Evolutionary conservation across 2,113 vertebrate genomes (phyloP).

Genomic region (Taurulus bubalis): DNA sequence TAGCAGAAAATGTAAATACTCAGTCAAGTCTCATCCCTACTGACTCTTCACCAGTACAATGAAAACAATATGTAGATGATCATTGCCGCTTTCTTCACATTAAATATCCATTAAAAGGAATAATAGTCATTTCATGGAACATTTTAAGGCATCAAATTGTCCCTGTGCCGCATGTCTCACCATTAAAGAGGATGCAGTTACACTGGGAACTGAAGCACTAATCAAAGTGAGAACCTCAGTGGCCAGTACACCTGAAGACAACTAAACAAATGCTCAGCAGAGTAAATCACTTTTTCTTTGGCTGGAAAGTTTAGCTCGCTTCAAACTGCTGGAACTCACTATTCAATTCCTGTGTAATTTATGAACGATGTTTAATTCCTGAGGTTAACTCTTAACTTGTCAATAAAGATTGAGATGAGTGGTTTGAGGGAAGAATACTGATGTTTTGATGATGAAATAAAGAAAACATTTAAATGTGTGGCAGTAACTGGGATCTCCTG

Average conservation of each 20-base stretch:
- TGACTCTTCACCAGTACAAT: not conserved
- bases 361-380: conserved; percentile 27
- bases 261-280: conserved; percentile 16
- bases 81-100: not conserved
- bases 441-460: conserved; percentile 20
- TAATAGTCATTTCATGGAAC: not conserved
- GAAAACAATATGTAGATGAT: not conserved
- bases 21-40: not conserved
- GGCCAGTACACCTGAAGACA: not conserved
- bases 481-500: conserved; percentile 2
- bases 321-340: conserved; percentile 15
- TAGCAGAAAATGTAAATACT: not conserved
- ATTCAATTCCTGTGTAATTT: not conserved
- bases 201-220: not conserved
- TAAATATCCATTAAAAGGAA: conserved; percentile 2
- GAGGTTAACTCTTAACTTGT: not conserved
- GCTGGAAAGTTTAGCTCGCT: conserved; percentile 9
- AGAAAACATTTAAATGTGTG: conserved; percentile 19
- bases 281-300: conserved; percentile 9
- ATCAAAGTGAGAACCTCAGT: not conserved
- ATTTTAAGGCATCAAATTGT: not conserved
- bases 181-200: not conserved
- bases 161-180: not conserved
- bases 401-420: conserved; percentile 3
- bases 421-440: conserved; percentile 18